phyloP scores from a whole-genome alignment of 2,888 invertebrate genomes.

The Sycophila texana region DNA sequence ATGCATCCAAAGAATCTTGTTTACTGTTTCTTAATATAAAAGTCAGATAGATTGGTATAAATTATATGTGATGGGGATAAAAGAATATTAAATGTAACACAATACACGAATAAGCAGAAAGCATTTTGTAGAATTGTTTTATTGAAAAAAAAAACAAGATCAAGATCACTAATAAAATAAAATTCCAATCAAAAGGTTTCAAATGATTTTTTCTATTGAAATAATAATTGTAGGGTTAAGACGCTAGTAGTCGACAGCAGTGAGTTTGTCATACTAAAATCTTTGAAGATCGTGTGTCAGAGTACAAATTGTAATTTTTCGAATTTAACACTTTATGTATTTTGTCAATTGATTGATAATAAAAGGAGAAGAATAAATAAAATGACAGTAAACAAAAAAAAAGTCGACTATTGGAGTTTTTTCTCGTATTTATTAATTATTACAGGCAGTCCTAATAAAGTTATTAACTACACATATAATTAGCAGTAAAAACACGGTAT shows the following conservation, averaged over 20 bases:
- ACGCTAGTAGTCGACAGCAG: no score
- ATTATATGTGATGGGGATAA: slow-evolving; percentile 41
- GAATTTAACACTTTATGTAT: no score
- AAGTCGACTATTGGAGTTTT: not conserved
- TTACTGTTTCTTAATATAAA: slow-evolving; percentile 49
- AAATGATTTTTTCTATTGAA: slow-evolving; percentile 40
- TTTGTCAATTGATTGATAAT: no score
- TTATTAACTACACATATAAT: not conserved
- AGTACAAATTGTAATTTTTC: no score
- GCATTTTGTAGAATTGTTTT: slow-evolving; percentile 44
- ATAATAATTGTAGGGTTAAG: not conserved
- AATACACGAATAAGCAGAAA: slow-evolving; percentile 23
- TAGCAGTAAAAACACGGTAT: slow-evolving; percentile 36
- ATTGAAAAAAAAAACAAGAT: slow-evolving; percentile 42
- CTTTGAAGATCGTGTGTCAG: no score
- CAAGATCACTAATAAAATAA: slow-evolving; percentile 52
- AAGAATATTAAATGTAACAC: slow-evolving; percentile 35
- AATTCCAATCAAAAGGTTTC: slow-evolving; percentile 44
- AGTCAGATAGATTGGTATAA: slow-evolving; percentile 42
- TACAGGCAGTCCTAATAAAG: slow-evolving; percentile 23
- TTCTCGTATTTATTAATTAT: slow-evolving; percentile 13
- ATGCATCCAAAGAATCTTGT: slow-evolving; percentile 40
- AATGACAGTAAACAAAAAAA: not conserved
- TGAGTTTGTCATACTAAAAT: no score
- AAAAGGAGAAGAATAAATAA: no score